Base-by-base conservation (phyloP, 2,113 vertebrate species). In the Paraplagusia blochii region DNA sequence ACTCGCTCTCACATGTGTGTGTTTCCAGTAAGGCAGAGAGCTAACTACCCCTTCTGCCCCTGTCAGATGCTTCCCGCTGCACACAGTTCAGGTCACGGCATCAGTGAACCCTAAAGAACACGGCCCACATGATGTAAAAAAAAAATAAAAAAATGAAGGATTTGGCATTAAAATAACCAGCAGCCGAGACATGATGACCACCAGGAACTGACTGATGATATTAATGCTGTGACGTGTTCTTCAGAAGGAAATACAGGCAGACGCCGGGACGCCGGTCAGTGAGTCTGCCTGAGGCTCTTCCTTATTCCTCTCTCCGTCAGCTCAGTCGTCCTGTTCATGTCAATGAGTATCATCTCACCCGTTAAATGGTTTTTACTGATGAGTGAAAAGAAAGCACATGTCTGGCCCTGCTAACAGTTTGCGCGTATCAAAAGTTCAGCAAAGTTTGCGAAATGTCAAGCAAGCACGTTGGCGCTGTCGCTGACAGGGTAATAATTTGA, bases 71-170 rank as follows among this genome's bases (percentile, higher is more conserved):
- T 72, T 72, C 54, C 61, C 63, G 53, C 53, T 58, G 34, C 49
- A 43, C 61, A 69, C 72, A 66, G 51, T 47, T 44, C 74, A 76
- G 72, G 77, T 82, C 73, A 76, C 49, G 49, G 40, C 66, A 43
- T 42, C 65, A 77, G 65, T 85, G 69, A 74, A 79, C 73, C 71
- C 66, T 71, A 83, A 83, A 77, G 83, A 74, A 71, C 35, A 53
- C 43, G 49, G 12, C 58, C 58, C 74, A 53, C 42, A 68, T 66
- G 3, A 29, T 29, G 22, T 29, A 29, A 29, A 29, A 29, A 29
- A 29, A 29, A 29, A 29, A 29, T n/a, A n/a, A 29, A 29, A 29
- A 29, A 29, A 29, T 29, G 22, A 29, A 29, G 22, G 22, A 29
- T 29, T 29, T 29, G 22, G 22, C 22, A 29, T 29, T 29, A 29